Percentiles rank a stretch among this genome's conserved stretches.
phyloP scores from a whole-genome alignment of 2,797 vertebrate genomes.

The Urophycis tenuis region DNA sequence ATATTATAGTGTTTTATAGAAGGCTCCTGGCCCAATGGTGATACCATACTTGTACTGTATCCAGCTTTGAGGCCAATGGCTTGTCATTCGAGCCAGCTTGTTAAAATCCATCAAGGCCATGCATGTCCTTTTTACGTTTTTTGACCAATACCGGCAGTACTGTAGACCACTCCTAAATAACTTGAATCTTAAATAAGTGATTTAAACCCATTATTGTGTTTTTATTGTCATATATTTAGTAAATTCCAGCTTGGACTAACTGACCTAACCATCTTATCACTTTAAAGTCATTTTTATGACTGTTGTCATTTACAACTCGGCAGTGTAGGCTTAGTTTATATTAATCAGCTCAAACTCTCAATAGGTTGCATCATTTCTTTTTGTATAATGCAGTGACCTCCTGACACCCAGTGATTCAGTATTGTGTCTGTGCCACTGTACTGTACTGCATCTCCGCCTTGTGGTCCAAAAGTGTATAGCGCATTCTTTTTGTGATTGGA shows the following conservation, averaged over 20 bases:
- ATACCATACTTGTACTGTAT: slow-evolving; percentile 42
- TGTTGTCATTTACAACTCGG: background rate
- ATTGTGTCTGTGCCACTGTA: background rate
- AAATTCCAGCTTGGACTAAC: background rate
- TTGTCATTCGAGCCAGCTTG: no score
- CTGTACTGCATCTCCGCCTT: slow-evolving; percentile 29
- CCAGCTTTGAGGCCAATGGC: slow-evolving; percentile 31
- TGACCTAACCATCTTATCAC: background rate
- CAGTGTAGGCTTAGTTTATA: background rate
- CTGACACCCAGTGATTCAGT: background rate
- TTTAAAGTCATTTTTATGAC: background rate
- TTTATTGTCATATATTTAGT: background rate
- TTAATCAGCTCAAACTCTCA: background rate
- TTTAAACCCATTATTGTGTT: background rate
- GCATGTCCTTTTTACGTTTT: no score
- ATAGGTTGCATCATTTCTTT: no score
- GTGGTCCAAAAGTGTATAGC: slow-evolving; percentile 23
- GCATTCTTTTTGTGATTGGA: background rate
- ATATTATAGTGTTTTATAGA: slow-evolving; percentile 51
- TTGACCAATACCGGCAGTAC: background rate
- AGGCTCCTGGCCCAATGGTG: slow-evolving; percentile 40
- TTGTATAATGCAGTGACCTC: background rate
- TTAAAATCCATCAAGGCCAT: no score
- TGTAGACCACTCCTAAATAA: background rate
- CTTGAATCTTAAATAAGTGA: background rate